Conservation (phyloP, 2,797 vertebrate species). For the Tenualosa thibaudeaui region DNA sequence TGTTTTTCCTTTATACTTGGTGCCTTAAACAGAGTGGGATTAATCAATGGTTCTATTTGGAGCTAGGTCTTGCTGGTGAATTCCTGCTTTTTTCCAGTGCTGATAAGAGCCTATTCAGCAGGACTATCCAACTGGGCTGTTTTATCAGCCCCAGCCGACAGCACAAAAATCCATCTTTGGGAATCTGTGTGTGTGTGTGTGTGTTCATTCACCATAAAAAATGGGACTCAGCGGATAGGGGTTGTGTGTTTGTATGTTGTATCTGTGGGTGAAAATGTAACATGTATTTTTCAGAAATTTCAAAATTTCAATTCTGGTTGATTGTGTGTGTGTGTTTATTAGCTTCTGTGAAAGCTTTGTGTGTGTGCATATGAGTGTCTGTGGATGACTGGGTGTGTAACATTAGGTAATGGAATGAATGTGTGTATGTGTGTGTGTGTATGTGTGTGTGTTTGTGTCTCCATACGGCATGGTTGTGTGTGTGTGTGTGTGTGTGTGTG, state of each 20-base stretch:
- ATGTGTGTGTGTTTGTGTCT: neutral
- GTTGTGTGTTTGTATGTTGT: no score
- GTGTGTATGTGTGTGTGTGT: neutral
- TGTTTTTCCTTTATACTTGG: neutral
- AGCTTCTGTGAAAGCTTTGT: neutral
- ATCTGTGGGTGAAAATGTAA: no score
- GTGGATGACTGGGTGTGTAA: no score
- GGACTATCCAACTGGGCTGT: neutral
- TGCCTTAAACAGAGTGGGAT: neutral
- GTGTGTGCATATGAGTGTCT: neutral
- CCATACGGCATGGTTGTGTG: neutral
- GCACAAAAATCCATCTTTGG: neutral
- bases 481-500: neutral
- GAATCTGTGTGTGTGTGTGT: neutral
- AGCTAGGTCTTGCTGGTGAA: neutral
- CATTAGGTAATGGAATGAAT: neutral
- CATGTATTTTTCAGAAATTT: no score
- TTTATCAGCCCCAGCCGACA: neutral
- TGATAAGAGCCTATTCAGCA: constrained; percentile 7
- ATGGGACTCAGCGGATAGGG: no score
- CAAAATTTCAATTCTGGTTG: no score
- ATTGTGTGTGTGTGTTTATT: no score
- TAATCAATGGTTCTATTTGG: constrained; percentile 15
- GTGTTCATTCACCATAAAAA: no score
- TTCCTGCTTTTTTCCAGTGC: neutral